phyloP scores from a whole-genome alignment of 1,140 invertebrate species.

The Pemphigus obesinymphae region DNA sequence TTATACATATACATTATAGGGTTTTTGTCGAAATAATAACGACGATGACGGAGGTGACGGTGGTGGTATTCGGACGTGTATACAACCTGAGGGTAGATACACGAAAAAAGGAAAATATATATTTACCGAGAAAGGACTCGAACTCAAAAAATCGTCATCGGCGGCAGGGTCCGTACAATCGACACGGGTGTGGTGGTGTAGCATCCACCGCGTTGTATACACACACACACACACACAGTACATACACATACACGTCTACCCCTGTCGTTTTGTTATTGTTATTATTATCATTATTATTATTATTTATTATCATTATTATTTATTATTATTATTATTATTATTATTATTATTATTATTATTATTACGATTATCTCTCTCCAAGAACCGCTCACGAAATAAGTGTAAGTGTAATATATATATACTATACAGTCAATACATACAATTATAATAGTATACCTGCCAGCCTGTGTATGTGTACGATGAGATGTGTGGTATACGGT shows the following conservation, averaged over 20 bases:
- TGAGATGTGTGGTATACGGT: no score
- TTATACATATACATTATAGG: neutral
- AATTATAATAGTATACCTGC: no score
- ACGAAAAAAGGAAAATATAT: neutral
- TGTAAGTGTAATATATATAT: no score
- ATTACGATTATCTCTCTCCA: no score
- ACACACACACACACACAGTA: neutral
- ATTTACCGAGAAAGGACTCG: conserved; percentile 17
- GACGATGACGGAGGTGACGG: neutral
- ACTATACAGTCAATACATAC: no score
- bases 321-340: no score
- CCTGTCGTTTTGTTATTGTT: conserved; percentile 9
- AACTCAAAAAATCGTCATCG: no score
- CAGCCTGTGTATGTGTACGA: no score
- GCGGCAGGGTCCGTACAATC: neutral
- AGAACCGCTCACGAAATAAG: no score
- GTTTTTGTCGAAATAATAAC: conserved; percentile 20
- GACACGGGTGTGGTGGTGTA: neutral
- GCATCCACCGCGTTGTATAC: neutral
- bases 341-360: no score
- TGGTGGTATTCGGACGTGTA: neutral
- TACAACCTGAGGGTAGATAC: neutral
- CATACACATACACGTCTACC: neutral
- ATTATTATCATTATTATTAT: neutral
- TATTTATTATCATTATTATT: no score